Conservation (phyloP, 1,140 invertebrate species). For the Papilio dardanus region DNA sequence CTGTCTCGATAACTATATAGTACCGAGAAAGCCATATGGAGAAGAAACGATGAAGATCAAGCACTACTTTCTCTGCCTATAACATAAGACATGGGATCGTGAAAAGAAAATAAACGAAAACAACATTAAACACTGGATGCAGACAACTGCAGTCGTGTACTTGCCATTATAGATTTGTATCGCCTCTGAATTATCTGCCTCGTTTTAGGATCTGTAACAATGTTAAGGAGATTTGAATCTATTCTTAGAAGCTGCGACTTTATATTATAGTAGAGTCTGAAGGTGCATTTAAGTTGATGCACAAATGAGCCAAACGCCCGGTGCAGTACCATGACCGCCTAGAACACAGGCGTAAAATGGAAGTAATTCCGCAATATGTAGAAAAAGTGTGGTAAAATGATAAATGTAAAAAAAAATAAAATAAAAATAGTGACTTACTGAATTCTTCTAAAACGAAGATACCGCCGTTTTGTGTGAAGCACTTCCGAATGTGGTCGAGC, state of each 20-base stretch:
- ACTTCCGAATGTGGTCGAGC: slow-evolving; percentile 99
- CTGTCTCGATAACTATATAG: slow-evolving; percentile 66
- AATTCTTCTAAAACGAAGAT: slow-evolving; percentile 99
- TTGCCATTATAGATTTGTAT: slow-evolving; percentile 99
- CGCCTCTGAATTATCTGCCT: slow-evolving; percentile 97
- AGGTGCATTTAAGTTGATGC: background rate
- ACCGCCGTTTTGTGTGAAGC: slow-evolving; percentile 99
- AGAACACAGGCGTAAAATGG: background rate
- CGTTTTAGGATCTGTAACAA: slow-evolving; percentile 97
- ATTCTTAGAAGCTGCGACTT: background rate
- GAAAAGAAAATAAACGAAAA: slow-evolving; percentile 51
- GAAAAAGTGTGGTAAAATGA: background rate
- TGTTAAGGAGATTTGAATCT: slow-evolving; percentile 13
- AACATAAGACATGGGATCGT: slow-evolving; percentile 72
- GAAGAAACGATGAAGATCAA: slow-evolving; percentile 80
- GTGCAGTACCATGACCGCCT: background rate
- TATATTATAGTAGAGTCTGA: background rate
- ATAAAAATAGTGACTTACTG: slow-evolving; percentile 88
- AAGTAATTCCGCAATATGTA: background rate
- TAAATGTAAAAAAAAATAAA: slow-evolving; percentile 18
- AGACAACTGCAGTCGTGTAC: slow-evolving; percentile 64
- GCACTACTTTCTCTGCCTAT: slow-evolving; percentile 81
- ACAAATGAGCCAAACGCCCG: background rate
- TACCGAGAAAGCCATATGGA: slow-evolving; percentile 79
- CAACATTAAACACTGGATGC: slow-evolving; percentile 48